phyloP scores from a whole-genome alignment of 2,888 invertebrate genomes.

The Lasioglossum morio region DNA sequence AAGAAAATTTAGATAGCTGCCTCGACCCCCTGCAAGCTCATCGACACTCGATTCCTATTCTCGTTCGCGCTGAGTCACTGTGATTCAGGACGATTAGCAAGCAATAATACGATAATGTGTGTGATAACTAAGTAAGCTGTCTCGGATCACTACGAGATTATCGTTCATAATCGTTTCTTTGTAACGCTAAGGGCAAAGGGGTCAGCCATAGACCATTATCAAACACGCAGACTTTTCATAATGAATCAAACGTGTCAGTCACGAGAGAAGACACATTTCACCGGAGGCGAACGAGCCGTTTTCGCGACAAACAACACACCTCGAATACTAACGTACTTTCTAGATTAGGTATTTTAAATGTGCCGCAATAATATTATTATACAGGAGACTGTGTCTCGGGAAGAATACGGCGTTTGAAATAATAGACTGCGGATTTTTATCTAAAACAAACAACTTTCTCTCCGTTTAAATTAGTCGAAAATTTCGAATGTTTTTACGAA shows the following conservation, averaged over 20 bases:
- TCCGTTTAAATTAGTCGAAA: not conserved
- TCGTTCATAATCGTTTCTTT: constrained; percentile 49
- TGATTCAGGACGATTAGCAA: constrained; percentile 47
- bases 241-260: not conserved
- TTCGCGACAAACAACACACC: not conserved
- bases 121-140: constrained; percentile 52
- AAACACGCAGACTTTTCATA: constrained; percentile 5
- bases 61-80: constrained; percentile 31
- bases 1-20: not conserved
- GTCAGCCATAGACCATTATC: constrained; percentile 2
- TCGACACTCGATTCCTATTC: constrained; percentile 10
- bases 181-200: constrained; percentile 32
- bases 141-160: constrained; percentile 29
- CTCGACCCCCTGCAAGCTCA: constrained; percentile 15
- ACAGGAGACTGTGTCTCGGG: not conserved
- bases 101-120: constrained; percentile 62
- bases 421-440: not conserved
- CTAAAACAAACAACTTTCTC: not conserved
- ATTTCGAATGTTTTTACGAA: not conserved
- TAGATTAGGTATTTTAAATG: constrained; percentile 55
- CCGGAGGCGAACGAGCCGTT: not conserved
- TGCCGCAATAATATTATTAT: constrained; percentile 55
- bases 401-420: not conserved
- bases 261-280: not conserved
- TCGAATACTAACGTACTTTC: constrained; percentile 39